A percentile compares a stretch with the other conserved stretches of the same genome.
These are phyloP conservation scores for Pseudochirops cupreus DNA, from an alignment of 2,797 vertebrate species.

Conservation along the genomic window DNA sequence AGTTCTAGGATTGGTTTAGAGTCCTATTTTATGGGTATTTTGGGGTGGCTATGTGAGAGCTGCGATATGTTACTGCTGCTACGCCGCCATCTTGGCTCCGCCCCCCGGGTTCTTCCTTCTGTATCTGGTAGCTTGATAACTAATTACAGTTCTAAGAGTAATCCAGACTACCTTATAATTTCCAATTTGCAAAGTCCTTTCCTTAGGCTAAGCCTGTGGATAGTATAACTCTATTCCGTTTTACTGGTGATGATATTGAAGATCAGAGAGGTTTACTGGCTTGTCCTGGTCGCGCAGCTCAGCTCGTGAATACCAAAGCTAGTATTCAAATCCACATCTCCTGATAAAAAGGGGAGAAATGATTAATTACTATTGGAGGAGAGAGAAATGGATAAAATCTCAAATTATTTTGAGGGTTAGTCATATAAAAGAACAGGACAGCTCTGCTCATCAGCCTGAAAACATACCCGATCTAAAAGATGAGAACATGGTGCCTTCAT, in stretches of 20 bases:
- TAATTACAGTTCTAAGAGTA: not conserved
- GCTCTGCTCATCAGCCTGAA: not conserved
- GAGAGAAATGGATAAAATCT: not conserved
- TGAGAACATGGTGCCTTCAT: not conserved
- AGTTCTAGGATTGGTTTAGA: too few relatives aligned
- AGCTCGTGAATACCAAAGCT: not conserved
- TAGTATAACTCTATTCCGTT: not conserved
- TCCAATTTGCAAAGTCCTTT: not conserved
- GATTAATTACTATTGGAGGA: not conserved
- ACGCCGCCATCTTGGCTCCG: too few relatives aligned
- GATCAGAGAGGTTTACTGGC: not conserved
- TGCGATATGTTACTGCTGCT: too few relatives aligned
- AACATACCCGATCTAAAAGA: not conserved
- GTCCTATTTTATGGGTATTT: too few relatives aligned
- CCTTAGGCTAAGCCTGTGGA: not conserved
- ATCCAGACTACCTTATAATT: not conserved
- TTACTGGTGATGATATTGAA: not conserved
- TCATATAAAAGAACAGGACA: not conserved
- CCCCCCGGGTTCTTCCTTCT: too few relatives aligned
- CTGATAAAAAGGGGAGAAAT: not conserved
- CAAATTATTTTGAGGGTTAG: not conserved
- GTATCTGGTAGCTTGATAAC: not conserved
- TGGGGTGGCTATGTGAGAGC: too few relatives aligned
- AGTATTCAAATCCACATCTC: not conserved
- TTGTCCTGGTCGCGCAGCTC: not conserved